Conservation (phyloP, 2,113 vertebrate species). For the Puffinus mauretanicus region DNA sequence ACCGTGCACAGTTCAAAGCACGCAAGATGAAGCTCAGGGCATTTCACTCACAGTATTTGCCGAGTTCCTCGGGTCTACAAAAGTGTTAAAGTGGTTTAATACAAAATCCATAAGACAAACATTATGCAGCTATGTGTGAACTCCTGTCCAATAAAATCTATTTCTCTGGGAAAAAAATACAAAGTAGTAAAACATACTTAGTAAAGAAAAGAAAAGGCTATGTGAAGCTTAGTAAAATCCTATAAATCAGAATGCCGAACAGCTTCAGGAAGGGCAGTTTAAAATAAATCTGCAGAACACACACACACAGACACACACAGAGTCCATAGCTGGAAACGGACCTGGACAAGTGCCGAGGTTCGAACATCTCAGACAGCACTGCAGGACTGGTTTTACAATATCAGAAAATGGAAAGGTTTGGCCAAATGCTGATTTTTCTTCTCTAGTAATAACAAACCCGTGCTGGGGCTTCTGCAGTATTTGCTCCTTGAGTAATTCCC, state of each 20-base stretch:
- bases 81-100: constrained; percentile 57
- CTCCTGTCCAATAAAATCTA: constrained; percentile 28
- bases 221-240: constrained; percentile 20
- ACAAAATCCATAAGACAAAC: constrained; percentile 26
- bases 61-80: constrained; percentile 19
- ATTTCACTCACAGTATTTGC: constrained; percentile 34
- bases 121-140: background rate
- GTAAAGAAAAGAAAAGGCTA: constrained; percentile 52
- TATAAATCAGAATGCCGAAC: constrained; percentile 23
- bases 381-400: background rate
- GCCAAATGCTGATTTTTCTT: constrained; percentile 4
- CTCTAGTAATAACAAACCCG: background rate
- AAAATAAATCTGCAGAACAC: constrained; percentile 15
- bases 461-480: constrained; percentile 9
- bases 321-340: constrained; percentile 20
- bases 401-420: constrained; percentile 24
- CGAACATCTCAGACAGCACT: background rate
- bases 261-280: constrained; percentile 3
- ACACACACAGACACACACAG: background rate
- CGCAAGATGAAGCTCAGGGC: background rate
- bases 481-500: background rate
- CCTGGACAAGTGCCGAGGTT: background rate
- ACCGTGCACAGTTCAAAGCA: background rate
- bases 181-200: constrained; percentile 34
- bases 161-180: constrained; percentile 3